These are phyloP conservation scores for Lysandra bellargus DNA, from an alignment of 2,888 invertebrate species.

Conservation along the genomic window DNA sequence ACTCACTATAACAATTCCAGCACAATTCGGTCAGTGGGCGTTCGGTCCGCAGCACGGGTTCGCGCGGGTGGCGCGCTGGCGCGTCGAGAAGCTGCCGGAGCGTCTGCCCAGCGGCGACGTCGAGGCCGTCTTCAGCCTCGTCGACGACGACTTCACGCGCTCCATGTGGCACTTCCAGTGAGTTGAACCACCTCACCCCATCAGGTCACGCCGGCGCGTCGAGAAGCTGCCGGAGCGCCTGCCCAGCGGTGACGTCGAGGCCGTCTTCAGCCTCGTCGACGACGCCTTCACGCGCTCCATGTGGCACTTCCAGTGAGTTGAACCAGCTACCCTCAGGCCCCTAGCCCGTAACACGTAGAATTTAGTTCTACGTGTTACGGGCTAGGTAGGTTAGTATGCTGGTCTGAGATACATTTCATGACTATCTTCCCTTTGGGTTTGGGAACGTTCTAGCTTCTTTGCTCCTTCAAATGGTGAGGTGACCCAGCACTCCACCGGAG, in stretches of 20 bases:
- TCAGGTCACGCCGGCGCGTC: conserved; percentile 86
- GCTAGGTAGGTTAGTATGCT: too few relatives aligned
- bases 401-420: too few relatives aligned
- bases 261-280: conserved; percentile 94
- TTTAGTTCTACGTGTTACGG: too few relatives aligned
- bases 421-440: too few relatives aligned
- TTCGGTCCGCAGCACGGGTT: conserved; percentile 98
- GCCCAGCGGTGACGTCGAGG: conserved; percentile 95
- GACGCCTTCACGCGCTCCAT: conserved; percentile 94
- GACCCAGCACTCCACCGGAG: too few relatives aligned
- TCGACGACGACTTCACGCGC: conserved; percentile 95
- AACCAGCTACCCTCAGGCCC: too few relatives aligned
- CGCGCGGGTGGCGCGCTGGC: conserved; percentile 95
- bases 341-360: too few relatives aligned
- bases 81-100: conserved; percentile 93
- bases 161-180: conserved; percentile 97
- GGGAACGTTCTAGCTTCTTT: too few relatives aligned
- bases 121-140: conserved; percentile 94
- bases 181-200: conserved; percentile 81
- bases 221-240: conserved; percentile 93
- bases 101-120: conserved; percentile 94
- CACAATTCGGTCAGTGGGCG: conserved; percentile 97
- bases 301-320: conserved; percentile 94
- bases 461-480: too few relatives aligned
- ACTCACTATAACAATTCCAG: conserved; percentile 64